Conservation (phyloP, 2,888 invertebrate species). For the Macrostomum cliftonense region DNA sequence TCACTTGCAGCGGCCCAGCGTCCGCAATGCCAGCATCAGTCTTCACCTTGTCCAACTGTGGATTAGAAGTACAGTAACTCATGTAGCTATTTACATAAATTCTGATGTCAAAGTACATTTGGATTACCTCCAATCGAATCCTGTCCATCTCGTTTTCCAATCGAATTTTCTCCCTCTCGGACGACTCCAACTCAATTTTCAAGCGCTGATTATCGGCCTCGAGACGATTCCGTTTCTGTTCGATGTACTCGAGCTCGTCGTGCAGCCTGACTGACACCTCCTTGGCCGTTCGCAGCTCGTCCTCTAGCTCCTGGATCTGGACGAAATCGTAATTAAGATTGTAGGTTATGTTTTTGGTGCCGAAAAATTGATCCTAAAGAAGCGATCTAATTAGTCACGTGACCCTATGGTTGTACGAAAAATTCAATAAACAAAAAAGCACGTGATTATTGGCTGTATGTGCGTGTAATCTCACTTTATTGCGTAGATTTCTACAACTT, state of each 20-base stretch:
- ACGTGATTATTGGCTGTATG: no score
- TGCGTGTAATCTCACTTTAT: no score
- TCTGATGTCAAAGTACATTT: no score
- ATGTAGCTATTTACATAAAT: no score
- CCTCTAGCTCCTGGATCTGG: slow-evolving; percentile 37
- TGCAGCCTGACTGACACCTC: slow-evolving; percentile 46
- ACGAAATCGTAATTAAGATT: no score
- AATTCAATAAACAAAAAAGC: no score
- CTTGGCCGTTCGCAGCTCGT: slow-evolving; percentile 55
- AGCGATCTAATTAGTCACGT: no score
- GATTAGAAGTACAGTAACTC: no score
- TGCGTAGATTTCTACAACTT: no score
- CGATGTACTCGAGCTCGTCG: slow-evolving; percentile 37
- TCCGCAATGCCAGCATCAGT: not conserved
- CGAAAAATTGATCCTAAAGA: no score
- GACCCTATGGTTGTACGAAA: no score
- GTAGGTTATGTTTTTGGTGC: no score
- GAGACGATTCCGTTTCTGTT: slow-evolving; percentile 57
- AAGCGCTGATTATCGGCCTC: slow-evolving; percentile 57
- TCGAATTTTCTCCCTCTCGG: slow-evolving; percentile 28
- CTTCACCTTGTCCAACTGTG: not conserved
- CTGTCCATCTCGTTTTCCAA: slow-evolving; percentile 32
- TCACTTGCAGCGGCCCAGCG: slow-evolving; percentile 3
- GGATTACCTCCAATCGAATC: slow-evolving; percentile 25
- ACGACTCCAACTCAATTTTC: slow-evolving; percentile 36